These are phyloP conservation scores for Ornithorhynchus anatinus DNA, from an alignment of 2,113 vertebrate genomes.

Conservation along the genomic window DNA sequence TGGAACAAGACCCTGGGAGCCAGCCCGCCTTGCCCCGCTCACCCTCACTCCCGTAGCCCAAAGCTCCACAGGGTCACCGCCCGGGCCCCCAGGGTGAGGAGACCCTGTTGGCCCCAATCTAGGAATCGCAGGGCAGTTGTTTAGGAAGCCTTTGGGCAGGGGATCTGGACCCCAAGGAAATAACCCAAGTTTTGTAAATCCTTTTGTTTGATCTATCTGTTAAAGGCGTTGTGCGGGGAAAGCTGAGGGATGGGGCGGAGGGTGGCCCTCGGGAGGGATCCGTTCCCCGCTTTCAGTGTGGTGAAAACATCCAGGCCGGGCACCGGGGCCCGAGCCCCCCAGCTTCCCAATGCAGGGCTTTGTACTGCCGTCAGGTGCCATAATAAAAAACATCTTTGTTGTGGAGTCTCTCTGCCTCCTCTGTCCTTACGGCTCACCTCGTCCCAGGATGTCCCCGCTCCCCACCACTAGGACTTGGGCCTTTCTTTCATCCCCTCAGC, in stretches of 20 bases:
- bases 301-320: no score
- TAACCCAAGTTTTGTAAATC: neutral
- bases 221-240: neutral
- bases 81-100: neutral
- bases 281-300: neutral
- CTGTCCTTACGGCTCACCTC: neutral
- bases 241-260: neutral
- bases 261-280: neutral
- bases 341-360: conserved; percentile 46
- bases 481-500: no score
- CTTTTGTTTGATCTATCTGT: neutral
- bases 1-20: neutral
- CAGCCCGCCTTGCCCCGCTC: no score
- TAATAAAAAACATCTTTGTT: conserved; percentile 66
- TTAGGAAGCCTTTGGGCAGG: neutral
- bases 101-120: neutral
- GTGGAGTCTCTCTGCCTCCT: neutral
- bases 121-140: neutral
- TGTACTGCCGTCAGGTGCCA: conserved; percentile 59
- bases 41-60: neutral
- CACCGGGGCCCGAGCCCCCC: neutral
- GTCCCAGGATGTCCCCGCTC: no score
- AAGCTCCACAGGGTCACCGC: neutral
- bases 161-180: neutral
- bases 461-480: no score